Evolutionary conservation across 2,888 invertebrate species (phyloP), one percentile per base, ranked within the genome.

Genomic region (Agapetus fuscipes): DNA sequence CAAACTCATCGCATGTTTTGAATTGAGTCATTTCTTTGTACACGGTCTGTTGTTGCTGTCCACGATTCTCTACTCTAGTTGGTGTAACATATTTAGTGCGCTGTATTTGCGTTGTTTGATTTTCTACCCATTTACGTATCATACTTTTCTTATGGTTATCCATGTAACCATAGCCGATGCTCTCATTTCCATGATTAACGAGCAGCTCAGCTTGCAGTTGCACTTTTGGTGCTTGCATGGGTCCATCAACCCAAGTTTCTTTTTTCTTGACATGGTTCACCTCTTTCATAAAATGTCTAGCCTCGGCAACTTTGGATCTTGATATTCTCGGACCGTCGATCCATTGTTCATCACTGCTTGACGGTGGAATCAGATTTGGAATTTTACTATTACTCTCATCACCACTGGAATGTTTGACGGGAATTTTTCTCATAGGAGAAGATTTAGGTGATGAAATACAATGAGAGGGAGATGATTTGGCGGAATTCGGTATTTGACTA

Each of bases 191-290:
- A 38, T 69, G 65, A 17, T 64, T 57, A 34, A 63, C 60, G 34
- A 72, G 59, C 12, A 68, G 51, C 32, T 67, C 64, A 30, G 66
- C 54, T 55, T 66, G 67, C 30, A 66, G 55, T 26, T 82, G 75
- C 20, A 64, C 52, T 49, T 60, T 65, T 40, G 64, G 65, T 53
- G 66, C 65, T 52, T 85, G 83, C 74, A 87, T 83, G 2, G 95
- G 95, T 1, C 95, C 95, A 59, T 95, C 95, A 37, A 95, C 85
- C 95, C 95, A 95, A 2, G 89, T 90, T 64, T 94, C 95, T 30
- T 82, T 72, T 60, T 88, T 85, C 54, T 85, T 84, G 3, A 75
- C 71, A 57, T 84, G 76, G 52, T 71, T 78, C 1, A 82, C 74
- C 61, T 86, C 85, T 53, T 85, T 83, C 55, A 84, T 74, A 49